These are phyloP conservation scores for Temnothorax curvispinosus DNA, from an alignment of 1,140 invertebrate genomes.

Conservation along the genomic window DNA sequence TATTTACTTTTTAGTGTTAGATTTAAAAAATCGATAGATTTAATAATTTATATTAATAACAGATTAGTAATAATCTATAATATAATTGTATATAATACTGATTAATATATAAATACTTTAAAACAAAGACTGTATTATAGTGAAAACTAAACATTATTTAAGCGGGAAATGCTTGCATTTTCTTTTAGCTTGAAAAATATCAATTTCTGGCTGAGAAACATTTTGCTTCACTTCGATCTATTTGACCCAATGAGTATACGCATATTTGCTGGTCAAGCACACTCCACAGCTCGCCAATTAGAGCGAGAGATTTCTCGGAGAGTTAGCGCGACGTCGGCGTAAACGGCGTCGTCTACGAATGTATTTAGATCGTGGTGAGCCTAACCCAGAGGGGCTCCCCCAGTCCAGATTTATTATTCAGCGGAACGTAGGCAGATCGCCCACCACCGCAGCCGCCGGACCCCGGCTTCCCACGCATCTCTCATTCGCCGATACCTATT, in stretches of 20 bases:
- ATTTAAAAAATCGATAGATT: neutral
- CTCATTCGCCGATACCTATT: slow-evolving; percentile 80
- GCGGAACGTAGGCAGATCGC: slow-evolving; percentile 81
- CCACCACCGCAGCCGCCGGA: slow-evolving; percentile 73
- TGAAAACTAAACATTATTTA: neutral
- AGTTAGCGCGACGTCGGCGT: slow-evolving; percentile 72
- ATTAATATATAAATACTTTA: neutral
- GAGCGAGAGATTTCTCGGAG: slow-evolving; percentile 68
- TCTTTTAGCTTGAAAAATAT: neutral
- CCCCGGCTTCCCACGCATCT: slow-evolving; percentile 80
- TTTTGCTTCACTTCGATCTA: neutral
- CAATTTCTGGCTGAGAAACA: neutral
- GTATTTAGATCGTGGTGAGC: slow-evolving; percentile 79
- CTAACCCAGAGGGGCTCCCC: slow-evolving; percentile 66
- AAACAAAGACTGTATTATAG: neutral
- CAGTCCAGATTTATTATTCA: slow-evolving; percentile 82
- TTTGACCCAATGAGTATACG: neutral
- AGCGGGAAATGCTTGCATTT: neutral
- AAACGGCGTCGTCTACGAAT: slow-evolving; percentile 78
- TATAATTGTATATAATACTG: neutral
- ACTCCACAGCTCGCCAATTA: slow-evolving; percentile 50
- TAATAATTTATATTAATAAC: neutral
- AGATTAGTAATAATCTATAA: neutral
- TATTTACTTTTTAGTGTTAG: neutral
- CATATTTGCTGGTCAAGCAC: neutral